These are phyloP conservation scores for Percopsis transmontana DNA, from an alignment of 2,113 vertebrate species.

Conservation along the genomic window DNA sequence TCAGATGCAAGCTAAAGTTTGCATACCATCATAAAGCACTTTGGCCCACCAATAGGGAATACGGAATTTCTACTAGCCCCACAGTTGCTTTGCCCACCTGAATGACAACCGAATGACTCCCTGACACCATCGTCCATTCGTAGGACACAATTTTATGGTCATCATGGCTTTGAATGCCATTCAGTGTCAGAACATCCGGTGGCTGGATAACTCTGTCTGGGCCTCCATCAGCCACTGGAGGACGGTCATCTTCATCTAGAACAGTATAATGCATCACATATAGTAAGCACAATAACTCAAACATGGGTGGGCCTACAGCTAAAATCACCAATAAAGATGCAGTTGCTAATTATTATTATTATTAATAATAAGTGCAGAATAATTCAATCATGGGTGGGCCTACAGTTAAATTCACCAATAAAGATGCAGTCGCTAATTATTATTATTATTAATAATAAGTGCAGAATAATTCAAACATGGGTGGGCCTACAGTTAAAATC, in stretches of 20 bases:
- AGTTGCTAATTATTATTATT: too few species aligned
- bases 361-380: background rate
- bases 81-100: conserved; percentile 72
- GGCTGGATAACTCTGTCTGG: conserved; percentile 86
- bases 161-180: conserved; percentile 80
- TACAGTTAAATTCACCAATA: background rate
- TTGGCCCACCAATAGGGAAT: too few species aligned
- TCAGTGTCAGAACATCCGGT: conserved; percentile 78
- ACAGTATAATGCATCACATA: conserved; percentile 14
- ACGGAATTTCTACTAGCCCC: too few species aligned
- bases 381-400: background rate
- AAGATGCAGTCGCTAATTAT: background rate
- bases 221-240: conserved; percentile 78
- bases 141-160: conserved; percentile 72
- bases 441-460: background rate
- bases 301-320: background rate
- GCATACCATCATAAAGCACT: background rate
- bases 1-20: too few species aligned
- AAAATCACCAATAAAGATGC: background rate
- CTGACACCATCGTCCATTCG: conserved; percentile 80
- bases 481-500: background rate
- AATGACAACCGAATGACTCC: conserved; percentile 61
- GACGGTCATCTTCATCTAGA: conserved; percentile 77
- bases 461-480: background rate
- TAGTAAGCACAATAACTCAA: background rate